phyloP scores from a whole-genome alignment of 2,888 invertebrate genomes.

The Agelastica alni region DNA sequence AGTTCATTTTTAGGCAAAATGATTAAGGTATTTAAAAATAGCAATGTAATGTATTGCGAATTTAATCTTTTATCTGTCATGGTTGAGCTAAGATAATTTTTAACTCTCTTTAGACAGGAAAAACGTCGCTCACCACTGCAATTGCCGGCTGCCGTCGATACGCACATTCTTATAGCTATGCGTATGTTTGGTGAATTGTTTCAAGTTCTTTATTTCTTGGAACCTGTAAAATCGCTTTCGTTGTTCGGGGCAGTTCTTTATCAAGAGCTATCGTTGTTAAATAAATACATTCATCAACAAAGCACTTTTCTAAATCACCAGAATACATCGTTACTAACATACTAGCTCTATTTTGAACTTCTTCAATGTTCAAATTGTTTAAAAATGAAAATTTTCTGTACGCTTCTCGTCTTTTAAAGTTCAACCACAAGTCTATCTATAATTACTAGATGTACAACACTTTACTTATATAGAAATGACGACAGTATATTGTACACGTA shows the following conservation, averaged over 20 bases:
- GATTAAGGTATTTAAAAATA: too few relatives aligned
- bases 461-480: too few relatives aligned
- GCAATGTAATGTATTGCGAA: too few relatives aligned
- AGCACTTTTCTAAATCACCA: slow-evolving; percentile 7
- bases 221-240: not conserved
- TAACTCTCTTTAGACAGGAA: not conserved
- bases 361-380: not conserved
- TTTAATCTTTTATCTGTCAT: not conserved
- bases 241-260: not conserved
- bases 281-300: slow-evolving; percentile 8
- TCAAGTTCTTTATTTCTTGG: not conserved
- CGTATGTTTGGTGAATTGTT: not conserved
- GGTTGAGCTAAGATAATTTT: not conserved
- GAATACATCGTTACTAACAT: slow-evolving; percentile 11
- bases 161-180: too few relatives aligned
- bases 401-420: not conserved
- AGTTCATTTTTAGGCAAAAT: too few relatives aligned
- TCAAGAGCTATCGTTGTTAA: not conserved
- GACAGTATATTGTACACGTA: too few relatives aligned
- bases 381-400: not conserved
- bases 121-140: not conserved
- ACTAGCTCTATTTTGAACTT: slow-evolving; percentile 9
- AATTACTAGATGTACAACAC: not conserved
- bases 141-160: not conserved
- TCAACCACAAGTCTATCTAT: not conserved